A percentile compares a stretch with the other conserved stretches of the same genome.
These are phyloP conservation scores for Capitulum mitella DNA, from an alignment of 2,888 invertebrate species.

Conservation along the genomic window DNA sequence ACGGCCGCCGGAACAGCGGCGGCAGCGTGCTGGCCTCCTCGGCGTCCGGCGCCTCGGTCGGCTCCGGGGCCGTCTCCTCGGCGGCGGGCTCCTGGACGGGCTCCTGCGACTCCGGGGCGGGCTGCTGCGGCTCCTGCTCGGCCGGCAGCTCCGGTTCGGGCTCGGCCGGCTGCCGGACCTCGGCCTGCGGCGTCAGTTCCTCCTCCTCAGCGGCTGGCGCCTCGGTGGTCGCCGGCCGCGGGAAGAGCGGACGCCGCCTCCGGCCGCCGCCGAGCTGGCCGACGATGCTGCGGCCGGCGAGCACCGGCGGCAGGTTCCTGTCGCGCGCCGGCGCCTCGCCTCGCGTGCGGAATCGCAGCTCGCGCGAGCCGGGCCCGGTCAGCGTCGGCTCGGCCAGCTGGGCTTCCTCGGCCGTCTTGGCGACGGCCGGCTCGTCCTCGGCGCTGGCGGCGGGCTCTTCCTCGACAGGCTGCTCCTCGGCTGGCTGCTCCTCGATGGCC, in stretches of 20 bases:
- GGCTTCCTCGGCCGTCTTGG: not conserved
- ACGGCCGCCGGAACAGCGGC: conserved; percentile 62
- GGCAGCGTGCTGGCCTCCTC: conserved; percentile 46
- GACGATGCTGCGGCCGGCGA: not conserved
- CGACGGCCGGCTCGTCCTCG: no score
- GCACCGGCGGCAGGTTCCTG: not conserved
- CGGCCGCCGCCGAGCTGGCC: not conserved
- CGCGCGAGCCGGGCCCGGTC: not conserved
- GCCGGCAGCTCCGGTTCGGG: not conserved
- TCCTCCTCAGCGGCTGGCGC: not conserved
- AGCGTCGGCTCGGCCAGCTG: not conserved
- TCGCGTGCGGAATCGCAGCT: not conserved
- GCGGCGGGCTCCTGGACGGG: not conserved
- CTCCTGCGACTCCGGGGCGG: not conserved
- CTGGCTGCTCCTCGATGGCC: not conserved
- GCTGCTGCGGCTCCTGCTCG: not conserved
- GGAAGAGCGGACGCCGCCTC: not conserved
- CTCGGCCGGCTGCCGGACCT: not conserved
- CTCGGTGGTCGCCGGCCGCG: not conserved
- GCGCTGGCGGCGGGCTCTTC: no score
- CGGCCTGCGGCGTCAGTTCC: not conserved
- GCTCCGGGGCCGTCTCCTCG: not conserved
- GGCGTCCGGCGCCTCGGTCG: not conserved
- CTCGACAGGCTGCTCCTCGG: no score
- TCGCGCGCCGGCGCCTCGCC: not conserved